Percentiles rank a stretch among this genome's conserved stretches.
Conservation (phyloP, 64 coral and sea anemone genomes). For the Porites lutea region DNA sequence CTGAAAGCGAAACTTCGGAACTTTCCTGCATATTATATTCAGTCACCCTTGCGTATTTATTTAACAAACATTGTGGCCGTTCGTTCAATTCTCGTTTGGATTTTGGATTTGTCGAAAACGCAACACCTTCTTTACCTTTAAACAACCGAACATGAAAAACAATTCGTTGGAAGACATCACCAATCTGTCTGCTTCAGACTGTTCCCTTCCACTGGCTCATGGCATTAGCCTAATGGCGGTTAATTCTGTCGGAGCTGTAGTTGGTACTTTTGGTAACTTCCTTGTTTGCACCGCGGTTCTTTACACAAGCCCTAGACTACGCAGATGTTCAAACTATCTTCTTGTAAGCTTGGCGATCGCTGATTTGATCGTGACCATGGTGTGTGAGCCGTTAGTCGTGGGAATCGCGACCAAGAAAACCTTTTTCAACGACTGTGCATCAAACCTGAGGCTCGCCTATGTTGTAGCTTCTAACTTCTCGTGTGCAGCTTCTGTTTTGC, state of each 20-base stretch:
- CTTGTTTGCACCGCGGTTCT: conserved; percentile 18
- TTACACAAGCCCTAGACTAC: neutral
- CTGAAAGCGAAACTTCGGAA: too few relatives aligned
- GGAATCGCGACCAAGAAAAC: conserved; percentile 9
- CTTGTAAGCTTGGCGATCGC: conserved; percentile 40
- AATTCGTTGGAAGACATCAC: neutral
- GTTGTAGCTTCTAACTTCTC: conserved; percentile 38
- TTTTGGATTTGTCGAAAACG: too few relatives aligned
- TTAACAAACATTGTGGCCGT: too few relatives aligned
- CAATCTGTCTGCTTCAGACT: neutral
- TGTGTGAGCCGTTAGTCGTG: conserved; percentile 15
- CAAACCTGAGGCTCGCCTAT: conserved; percentile 23
- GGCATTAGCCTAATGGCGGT: conserved; percentile 14
- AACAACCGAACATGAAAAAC: neutral
- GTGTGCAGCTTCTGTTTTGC: conserved; percentile 11
- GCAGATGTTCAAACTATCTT: conserved; percentile 30
- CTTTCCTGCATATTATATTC: too few relatives aligned
- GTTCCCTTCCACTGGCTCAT: neutral
- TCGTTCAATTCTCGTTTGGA: too few relatives aligned
- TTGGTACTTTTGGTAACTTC: conserved; percentile 45
- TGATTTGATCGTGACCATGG: conserved; percentile 52
- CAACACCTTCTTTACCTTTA: too few relatives aligned
- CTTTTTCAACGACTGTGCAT: conserved; percentile 20
- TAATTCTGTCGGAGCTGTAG: neutral
- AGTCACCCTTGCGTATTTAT: too few relatives aligned